Percentiles rank a stretch among this genome's conserved stretches.
These are phyloP conservation scores for Andrena camellia DNA, from an alignment of 2,888 invertebrate genomes.

Conservation along the genomic window DNA sequence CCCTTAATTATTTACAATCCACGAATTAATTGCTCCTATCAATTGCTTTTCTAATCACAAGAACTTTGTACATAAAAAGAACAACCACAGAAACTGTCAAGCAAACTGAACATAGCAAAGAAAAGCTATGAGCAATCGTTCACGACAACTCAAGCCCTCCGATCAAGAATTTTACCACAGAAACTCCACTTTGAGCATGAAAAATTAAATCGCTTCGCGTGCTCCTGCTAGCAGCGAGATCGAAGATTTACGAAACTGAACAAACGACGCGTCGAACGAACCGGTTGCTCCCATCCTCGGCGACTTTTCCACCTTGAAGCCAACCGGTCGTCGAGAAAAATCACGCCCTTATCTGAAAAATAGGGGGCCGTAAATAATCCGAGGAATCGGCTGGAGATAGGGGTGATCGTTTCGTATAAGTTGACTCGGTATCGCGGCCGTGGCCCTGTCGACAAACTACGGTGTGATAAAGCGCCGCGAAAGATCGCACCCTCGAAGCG, in stretches of 20 bases:
- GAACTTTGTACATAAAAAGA: no score
- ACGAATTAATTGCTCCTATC: no score
- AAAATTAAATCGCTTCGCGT: background rate
- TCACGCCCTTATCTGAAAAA: slow-evolving; percentile 78
- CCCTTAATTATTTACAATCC: no score
- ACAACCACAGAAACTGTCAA: no score
- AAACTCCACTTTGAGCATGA: background rate
- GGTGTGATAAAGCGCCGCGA: slow-evolving; percentile 61
- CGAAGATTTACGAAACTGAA: slow-evolving; percentile 30
- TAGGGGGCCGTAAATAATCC: slow-evolving; percentile 75
- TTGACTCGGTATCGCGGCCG: slow-evolving; percentile 66
- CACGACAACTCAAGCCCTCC: no score
- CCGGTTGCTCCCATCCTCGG: slow-evolving; percentile 40
- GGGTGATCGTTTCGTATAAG: slow-evolving; percentile 68
- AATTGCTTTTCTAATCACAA: no score
- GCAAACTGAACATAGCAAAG: no score
- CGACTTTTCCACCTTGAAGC: slow-evolving; percentile 54
- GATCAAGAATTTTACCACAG: no score
- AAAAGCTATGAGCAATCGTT: no score
- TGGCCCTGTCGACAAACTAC: slow-evolving; percentile 69
- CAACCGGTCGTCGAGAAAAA: slow-evolving; percentile 71
- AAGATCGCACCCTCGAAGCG: slow-evolving; percentile 33
- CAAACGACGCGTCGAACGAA: slow-evolving; percentile 59
- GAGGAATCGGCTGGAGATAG: slow-evolving; percentile 72
- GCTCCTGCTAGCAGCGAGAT: slow-evolving; percentile 6